These are phyloP conservation scores for Archivesica marissinica DNA, from an alignment of 1,140 invertebrate genomes.

Conservation along the genomic window DNA sequence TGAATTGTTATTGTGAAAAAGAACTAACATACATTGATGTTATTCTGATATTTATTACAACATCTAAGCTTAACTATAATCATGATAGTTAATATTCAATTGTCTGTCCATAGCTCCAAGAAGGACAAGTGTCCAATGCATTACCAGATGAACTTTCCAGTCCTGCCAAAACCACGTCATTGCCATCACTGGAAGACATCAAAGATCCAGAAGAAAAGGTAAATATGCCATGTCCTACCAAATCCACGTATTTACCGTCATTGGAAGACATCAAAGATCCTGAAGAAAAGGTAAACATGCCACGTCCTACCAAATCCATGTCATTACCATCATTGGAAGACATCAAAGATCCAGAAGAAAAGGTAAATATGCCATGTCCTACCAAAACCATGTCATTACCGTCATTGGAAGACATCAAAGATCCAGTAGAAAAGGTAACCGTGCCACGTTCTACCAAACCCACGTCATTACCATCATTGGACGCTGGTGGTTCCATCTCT, in stretches of 20 bases:
- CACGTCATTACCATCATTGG: constrained; percentile 71
- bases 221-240: constrained; percentile 48
- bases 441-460: constrained; percentile 60
- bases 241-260: constrained; percentile 69
- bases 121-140: not conserved
- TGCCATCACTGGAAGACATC: constrained; percentile 71
- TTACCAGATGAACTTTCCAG: constrained; percentile 30
- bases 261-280: constrained; percentile 69
- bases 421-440: constrained; percentile 75
- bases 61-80: too few relatives aligned
- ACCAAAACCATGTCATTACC: constrained; percentile 69
- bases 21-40: too few relatives aligned
- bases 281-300: constrained; percentile 71
- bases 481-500: too few relatives aligned
- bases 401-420: constrained; percentile 69
- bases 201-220: constrained; percentile 75
- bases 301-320: constrained; percentile 60
- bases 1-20: too few relatives aligned
- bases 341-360: constrained; percentile 71
- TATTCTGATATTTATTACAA: too few relatives aligned
- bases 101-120: constrained; percentile 52
- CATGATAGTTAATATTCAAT: too few relatives aligned
- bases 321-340: constrained; percentile 73
- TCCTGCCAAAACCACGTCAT: constrained; percentile 65
- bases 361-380: constrained; percentile 66